Evolutionary conservation across 2,113 vertebrate species (phyloP).

Genomic region (Gymnogyps californianus): DNA sequence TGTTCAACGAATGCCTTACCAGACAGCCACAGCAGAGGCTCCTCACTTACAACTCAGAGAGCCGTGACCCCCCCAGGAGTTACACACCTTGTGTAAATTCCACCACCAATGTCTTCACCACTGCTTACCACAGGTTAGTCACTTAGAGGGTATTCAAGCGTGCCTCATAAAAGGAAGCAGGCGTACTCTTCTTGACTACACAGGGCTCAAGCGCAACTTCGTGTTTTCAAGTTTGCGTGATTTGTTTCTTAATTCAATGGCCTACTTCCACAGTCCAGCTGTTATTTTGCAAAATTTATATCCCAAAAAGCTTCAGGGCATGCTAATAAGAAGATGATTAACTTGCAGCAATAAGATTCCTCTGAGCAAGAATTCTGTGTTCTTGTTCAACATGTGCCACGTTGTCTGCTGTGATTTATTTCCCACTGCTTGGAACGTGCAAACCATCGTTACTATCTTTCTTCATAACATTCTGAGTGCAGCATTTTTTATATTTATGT

Average conservation of each 20-base stretch:
- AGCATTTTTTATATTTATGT: not conserved
- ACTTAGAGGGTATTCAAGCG: not conserved
- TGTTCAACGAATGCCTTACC: fast-evolving
- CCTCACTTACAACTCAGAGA: not conserved
- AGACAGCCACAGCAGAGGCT: not conserved
- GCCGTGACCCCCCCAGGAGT: not conserved
- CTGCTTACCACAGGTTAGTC: not conserved
- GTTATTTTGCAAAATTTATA: not conserved
- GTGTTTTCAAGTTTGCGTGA: not conserved
- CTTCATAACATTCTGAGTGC: not conserved
- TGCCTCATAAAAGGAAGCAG: not conserved
- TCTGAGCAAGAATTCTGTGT: not conserved
- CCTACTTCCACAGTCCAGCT: not conserved
- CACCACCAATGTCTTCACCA: not conserved
- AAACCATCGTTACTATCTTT: not conserved
- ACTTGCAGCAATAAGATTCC: not conserved
- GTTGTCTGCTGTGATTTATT: not conserved
- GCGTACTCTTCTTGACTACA: not conserved
- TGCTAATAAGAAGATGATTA: not conserved
- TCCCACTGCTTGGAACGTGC: not conserved
- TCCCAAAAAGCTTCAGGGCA: not conserved
- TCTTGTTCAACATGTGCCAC: not conserved
- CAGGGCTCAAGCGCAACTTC: not conserved
- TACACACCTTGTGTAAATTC: not conserved
- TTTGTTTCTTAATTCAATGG: not conserved